Percentiles rank a stretch among this genome's conserved stretches.
Conservation (phyloP, 1,140 invertebrate genomes). For the Latrodectus geometricus region DNA sequence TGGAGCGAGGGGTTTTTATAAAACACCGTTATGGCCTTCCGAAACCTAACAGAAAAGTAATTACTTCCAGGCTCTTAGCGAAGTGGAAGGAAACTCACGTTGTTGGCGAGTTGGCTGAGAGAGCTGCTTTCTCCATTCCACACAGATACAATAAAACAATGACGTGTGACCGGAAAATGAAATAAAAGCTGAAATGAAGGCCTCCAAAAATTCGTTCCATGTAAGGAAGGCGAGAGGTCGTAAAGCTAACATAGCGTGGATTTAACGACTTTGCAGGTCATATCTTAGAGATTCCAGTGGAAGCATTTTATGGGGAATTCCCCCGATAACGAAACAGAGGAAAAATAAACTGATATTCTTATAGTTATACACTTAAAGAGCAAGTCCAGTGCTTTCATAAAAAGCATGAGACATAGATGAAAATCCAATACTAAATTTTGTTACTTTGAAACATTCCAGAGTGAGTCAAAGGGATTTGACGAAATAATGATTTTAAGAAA, state of each 20-base stretch:
- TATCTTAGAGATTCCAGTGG: slow-evolving; percentile 52
- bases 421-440: too few relatives aligned
- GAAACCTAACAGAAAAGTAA: slow-evolving; percentile 12
- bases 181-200: slow-evolving; percentile 60
- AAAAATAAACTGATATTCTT: not conserved
- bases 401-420: too few relatives aligned
- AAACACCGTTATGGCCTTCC: not conserved
- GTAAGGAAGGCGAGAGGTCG: slow-evolving; percentile 21
- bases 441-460: too few relatives aligned
- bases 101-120: not conserved
- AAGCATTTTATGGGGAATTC: slow-evolving; percentile 35
- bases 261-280: slow-evolving; percentile 59
- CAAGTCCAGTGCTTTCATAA: not conserved
- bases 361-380: not conserved
- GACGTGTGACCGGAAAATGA: slow-evolving; percentile 60
- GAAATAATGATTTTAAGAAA: too few relatives aligned
- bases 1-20: not conserved
- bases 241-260: slow-evolving; percentile 53
- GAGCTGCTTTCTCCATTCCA: slow-evolving; percentile 34
- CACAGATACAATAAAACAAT: slow-evolving; percentile 55
- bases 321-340: not conserved
- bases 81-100: not conserved
- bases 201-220: slow-evolving; percentile 51
- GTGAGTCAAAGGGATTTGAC: too few relatives aligned
- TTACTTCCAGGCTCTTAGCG: slow-evolving; percentile 1